phyloP scores from a whole-genome alignment of 2,113 vertebrate species.

The Otolemur garnettii region DNA sequence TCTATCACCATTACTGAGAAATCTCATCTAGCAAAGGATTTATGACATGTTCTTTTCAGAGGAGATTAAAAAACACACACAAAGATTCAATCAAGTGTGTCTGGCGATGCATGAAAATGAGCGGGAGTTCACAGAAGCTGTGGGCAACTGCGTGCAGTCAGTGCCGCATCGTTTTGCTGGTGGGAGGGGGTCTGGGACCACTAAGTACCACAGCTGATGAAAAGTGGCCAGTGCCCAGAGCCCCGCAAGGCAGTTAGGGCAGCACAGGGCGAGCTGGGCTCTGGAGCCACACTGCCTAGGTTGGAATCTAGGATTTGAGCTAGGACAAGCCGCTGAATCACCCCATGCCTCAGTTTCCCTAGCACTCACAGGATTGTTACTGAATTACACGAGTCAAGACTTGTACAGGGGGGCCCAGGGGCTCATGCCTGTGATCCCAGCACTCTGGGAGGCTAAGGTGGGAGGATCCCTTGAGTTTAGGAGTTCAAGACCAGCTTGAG shows the following conservation, averaged over 20 bases:
- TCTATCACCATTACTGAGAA: conserved; percentile 83
- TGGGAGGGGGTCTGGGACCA: background rate
- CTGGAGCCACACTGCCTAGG: background rate
- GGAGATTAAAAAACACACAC: conserved; percentile 81
- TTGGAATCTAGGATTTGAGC: background rate
- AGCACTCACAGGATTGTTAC: background rate
- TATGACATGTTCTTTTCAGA: conserved; percentile 85
- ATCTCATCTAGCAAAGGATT: conserved; percentile 83
- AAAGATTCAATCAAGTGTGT: conserved; percentile 84
- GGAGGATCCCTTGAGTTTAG: too few species aligned
- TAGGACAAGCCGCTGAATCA: background rate
- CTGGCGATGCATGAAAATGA: conserved; percentile 80
- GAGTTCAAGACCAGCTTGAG: too few species aligned
- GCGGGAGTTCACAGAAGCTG: conserved; percentile 76
- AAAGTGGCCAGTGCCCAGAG: background rate
- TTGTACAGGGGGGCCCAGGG: background rate
- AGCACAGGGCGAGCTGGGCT: rapidly evolving
- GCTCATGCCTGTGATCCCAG: too few species aligned
- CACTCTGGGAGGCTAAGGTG: too few species aligned
- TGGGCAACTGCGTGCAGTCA: conserved; percentile 59
- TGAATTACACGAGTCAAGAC: background rate
- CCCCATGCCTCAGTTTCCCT: background rate
- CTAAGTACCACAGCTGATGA: background rate
- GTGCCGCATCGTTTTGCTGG: background rate
- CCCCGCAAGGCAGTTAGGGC: background rate